Evolutionary conservation across 2,888 invertebrate genomes (phyloP).

Genomic region (Polyommatus icarus): DNA sequence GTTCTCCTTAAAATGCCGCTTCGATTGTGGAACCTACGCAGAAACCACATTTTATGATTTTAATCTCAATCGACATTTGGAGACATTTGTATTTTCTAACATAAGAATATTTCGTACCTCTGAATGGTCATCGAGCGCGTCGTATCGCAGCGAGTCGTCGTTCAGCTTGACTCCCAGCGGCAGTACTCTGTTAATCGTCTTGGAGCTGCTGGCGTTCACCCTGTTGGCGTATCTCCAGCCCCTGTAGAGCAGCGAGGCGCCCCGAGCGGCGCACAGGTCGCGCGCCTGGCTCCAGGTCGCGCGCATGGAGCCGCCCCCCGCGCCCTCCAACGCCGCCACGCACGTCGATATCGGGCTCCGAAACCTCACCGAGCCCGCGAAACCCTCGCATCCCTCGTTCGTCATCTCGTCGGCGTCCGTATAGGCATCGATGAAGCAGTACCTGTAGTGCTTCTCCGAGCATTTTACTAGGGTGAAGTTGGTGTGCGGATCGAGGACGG

Average conservation of each 20-base stretch:
- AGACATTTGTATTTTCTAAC: neutral
- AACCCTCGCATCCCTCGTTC: slow-evolving; percentile 54
- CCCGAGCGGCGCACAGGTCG: slow-evolving; percentile 55
- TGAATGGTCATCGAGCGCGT: slow-evolving; percentile 48
- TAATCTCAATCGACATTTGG: neutral
- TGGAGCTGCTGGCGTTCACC: slow-evolving; percentile 63
- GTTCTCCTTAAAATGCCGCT: slow-evolving; percentile 53
- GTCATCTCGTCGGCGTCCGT: slow-evolving; percentile 46
- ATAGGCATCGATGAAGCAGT: slow-evolving; percentile 65
- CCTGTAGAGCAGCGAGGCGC: slow-evolving; percentile 58
- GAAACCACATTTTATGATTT: neutral
- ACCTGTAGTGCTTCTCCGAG: slow-evolving; percentile 60
- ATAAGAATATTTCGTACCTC: slow-evolving; percentile 45
- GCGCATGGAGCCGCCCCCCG: slow-evolving; percentile 56
- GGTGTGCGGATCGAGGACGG: slow-evolving; percentile 56
- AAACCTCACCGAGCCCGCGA: slow-evolving; percentile 51
- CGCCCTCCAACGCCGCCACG: slow-evolving; percentile 51
- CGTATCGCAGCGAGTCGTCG: slow-evolving; percentile 49
- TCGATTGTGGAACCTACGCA: slow-evolving; percentile 53
- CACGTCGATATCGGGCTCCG: slow-evolving; percentile 64
- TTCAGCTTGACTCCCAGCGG: slow-evolving; percentile 60
- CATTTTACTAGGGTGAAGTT: slow-evolving; percentile 62
- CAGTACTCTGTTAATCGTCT: slow-evolving; percentile 48
- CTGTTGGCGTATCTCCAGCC: slow-evolving; percentile 73
- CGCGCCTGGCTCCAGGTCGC: slow-evolving; percentile 67